These are phyloP conservation scores for Dolichotis patagonum DNA, from an alignment of 2,113 vertebrate genomes.

Conservation along the genomic window DNA sequence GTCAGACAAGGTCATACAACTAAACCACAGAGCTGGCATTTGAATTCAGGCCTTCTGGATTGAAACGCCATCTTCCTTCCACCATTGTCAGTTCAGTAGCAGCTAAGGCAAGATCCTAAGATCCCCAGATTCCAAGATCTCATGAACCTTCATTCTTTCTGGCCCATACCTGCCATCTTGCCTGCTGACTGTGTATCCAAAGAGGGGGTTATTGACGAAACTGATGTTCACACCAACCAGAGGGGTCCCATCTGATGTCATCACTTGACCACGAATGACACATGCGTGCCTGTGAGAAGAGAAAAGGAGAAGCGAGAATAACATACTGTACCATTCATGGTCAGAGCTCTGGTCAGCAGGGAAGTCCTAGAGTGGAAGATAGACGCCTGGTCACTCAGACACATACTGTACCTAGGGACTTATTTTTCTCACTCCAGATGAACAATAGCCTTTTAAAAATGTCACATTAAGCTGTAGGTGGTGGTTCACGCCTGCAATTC, in stretches of 20 bases:
- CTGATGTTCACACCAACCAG: constrained; percentile 99
- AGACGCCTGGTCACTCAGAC: not conserved
- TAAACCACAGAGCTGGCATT: not conserved
- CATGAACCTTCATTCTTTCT: not conserved
- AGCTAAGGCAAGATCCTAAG: not conserved
- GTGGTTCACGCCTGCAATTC: not conserved
- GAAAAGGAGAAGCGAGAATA: constrained; percentile 47
- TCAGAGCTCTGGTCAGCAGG: not conserved
- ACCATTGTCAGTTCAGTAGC: rapidly evolving
- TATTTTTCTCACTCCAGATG: not conserved
- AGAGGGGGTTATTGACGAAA: constrained; percentile 94
- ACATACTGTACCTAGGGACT: not conserved
- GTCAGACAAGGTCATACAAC: not conserved
- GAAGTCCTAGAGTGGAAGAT: not conserved
- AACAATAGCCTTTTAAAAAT: not conserved
- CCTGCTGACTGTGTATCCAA: constrained; percentile 96
- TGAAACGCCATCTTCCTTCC: not conserved
- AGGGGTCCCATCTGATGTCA: constrained; percentile 96
- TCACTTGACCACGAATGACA: constrained; percentile 98
- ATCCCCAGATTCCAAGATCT: not conserved
- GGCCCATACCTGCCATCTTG: constrained; percentile 94
- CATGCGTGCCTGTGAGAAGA: constrained; percentile 91
- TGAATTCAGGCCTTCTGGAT: not conserved
- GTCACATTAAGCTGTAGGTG: not conserved
- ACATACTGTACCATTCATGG: not conserved